Base-by-base conservation (phyloP, 53 echinoderm and acorn worm species). In the Glandiceps talaboti region DNA sequence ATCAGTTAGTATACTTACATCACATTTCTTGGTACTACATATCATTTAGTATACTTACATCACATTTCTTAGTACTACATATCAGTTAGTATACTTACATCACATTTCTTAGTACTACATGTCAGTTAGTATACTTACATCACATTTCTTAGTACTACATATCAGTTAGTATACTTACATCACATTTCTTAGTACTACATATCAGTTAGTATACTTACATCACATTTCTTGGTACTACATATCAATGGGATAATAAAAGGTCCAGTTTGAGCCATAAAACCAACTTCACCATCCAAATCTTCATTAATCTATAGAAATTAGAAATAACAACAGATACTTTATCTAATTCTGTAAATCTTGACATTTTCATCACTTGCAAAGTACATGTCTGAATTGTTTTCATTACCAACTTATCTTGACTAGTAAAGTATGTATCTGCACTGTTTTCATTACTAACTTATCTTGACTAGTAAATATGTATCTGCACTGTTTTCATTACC, bases 11-110 rank as follows among this genome's bases (percentile, higher is more conserved):
- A 45, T 45, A 90, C 94, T 92, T 90, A 99, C 99, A 83, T 99
- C 94, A 91, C 99, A 99, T 84, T 99, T 93, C 90, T 99, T 99
- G 26, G 93, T 99, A 0, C 91, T 85, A 82, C 99, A 99, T 29
- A 75, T 83, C 26, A 99, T n/a, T n/a, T n/a, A n/a, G n/a, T 20
- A 45, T 45, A 90, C 94, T 92, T 90, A 99, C 99, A 83, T 99
- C 94, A 91, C 99, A 99, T 84, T 99, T 93, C 90, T 99, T 99
- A 26, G 93, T 99, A 0, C 91, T 85, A 82, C 99, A 99, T 29
- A 75, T 83, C 26, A 99, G 85, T 27, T n/a, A n/a, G n/a, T 20
- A 45, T 45, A 90, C 94, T 92, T 90, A 99, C 99, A 83, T 99
- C 94, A 91, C 99, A 99, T 84, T 99, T 93, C 90, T 99, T 99